These are phyloP conservation scores for Rhyzopertha dominica DNA, from an alignment of 1,140 invertebrate species.

Conservation along the genomic window DNA sequence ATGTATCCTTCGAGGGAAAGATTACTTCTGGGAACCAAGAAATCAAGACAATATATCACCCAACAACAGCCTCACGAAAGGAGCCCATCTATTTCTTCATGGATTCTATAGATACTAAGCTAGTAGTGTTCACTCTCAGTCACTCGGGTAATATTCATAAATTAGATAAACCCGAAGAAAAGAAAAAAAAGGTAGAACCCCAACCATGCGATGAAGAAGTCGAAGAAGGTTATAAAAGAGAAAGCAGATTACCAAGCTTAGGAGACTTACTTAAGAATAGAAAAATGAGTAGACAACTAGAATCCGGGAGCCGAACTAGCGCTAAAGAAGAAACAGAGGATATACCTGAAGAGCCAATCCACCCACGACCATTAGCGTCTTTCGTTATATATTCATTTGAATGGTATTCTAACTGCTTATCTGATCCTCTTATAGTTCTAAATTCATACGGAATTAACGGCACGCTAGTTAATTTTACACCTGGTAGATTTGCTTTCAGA, in stretches of 20 bases:
- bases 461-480: conserved; percentile 29
- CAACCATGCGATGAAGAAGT: no score
- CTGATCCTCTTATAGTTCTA: no score
- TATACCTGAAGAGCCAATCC: no score
- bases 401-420: no score
- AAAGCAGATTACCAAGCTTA: no score
- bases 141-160: conserved; percentile 23
- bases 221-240: no score
- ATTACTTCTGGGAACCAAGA: neutral
- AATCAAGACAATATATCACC: no score
- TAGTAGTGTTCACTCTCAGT: conserved; percentile 38
- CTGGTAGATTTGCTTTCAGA: conserved; percentile 36
- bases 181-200: no score
- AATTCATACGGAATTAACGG: conserved; percentile 32
- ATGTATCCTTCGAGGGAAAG: conserved; percentile 18
- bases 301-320: neutral
- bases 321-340: neutral
- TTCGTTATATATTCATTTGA: no score
- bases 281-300: neutral
- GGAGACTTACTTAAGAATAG: neutral
- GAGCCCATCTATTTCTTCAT: conserved; percentile 44
- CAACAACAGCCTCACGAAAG: conserved; percentile 27
- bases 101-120: conserved; percentile 39
- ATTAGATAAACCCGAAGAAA: conserved; percentile 4
- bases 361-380: no score